Evolutionary conservation across 2,888 invertebrate species (phyloP).

Genomic region (Campopleginae sp.): DNA sequence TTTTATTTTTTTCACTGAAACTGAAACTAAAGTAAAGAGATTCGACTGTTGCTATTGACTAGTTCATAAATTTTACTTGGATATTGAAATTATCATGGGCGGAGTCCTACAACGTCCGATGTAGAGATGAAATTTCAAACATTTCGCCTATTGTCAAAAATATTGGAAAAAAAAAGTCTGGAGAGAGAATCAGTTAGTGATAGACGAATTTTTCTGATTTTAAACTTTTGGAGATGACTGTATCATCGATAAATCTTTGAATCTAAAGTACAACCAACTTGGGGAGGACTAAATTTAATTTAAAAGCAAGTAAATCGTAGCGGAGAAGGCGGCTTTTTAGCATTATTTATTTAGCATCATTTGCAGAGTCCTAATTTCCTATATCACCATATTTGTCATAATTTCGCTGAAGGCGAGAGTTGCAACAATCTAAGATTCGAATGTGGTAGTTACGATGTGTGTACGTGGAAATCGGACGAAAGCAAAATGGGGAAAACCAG

Average conservation of each 20-base stretch:
- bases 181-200: background rate
- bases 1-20: background rate
- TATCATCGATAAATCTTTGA: conserved; percentile 16
- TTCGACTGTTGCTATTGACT: background rate
- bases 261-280: conserved; percentile 28
- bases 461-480: conserved; percentile 52
- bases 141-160: background rate
- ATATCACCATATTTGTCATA: conserved; percentile 64
- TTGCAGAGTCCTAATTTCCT: conserved; percentile 61
- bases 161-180: background rate
- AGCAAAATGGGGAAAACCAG: conserved; percentile 59
- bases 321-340: conserved; percentile 50
- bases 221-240: conserved; percentile 12
- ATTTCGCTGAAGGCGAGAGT: conserved; percentile 60
- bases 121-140: background rate
- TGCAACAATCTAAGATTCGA: conserved; percentile 59
- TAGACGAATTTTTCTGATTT: background rate
- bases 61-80: background rate
- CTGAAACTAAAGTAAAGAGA: background rate
- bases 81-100: background rate
- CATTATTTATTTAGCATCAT: conserved; percentile 45
- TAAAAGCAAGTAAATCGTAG: conserved; percentile 36
- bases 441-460: background rate
- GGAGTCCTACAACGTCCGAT: background rate
- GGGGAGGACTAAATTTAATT: conserved; percentile 60